These are phyloP conservation scores for Chamaetylas fuelleborni DNA, from an alignment of 2,113 vertebrate species.

Conservation along the genomic window DNA sequence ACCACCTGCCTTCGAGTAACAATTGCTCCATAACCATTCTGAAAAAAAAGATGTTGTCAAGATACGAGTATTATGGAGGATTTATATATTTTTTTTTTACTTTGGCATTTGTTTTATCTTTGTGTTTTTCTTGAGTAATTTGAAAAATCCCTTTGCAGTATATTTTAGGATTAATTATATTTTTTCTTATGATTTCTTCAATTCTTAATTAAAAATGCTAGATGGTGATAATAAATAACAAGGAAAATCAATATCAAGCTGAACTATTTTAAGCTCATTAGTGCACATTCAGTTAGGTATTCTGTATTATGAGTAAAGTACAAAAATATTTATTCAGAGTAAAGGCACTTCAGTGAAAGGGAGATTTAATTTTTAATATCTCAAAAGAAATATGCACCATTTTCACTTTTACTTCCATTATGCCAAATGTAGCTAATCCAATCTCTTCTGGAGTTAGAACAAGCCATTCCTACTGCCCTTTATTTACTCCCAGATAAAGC, in stretches of 20 bases:
- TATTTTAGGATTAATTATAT: background rate
- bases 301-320: background rate
- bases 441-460: background rate
- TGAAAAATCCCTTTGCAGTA: background rate
- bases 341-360: background rate
- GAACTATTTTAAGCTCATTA: background rate
- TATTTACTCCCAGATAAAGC: background rate
- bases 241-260: background rate
- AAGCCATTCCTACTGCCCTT: background rate
- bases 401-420: background rate
- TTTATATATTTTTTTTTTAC: background rate
- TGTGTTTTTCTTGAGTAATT: background rate
- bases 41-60: background rate
- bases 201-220: constrained; percentile 13
- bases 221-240: background rate
- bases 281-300: background rate
- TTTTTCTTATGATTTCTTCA: background rate
- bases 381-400: background rate
- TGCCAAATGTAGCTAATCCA: background rate
- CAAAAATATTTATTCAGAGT: background rate
- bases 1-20: background rate
- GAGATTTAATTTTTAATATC: background rate
- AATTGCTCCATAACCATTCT: background rate
- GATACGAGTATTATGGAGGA: background rate
- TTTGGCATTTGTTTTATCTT: background rate